Evolutionary conservation across 2,888 invertebrate genomes (phyloP).

Genomic region (Tetheella fluctuosa): DNA sequence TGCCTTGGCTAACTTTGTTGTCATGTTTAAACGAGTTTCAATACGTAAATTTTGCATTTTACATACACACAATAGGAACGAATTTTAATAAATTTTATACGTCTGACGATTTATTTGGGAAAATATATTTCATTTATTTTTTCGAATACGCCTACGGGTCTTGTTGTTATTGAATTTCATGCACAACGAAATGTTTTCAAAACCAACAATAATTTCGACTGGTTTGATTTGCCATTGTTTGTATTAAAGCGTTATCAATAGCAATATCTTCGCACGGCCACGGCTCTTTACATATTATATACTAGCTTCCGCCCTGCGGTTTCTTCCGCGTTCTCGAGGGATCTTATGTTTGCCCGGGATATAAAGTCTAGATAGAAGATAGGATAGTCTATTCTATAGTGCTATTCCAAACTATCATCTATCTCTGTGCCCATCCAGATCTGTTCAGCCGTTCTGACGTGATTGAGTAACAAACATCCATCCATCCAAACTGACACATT

Average conservation of each 20-base stretch:
- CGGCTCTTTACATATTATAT: neutral
- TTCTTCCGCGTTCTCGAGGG: no score
- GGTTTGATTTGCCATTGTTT: neutral
- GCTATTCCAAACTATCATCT: no score
- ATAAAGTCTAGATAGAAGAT: no score
- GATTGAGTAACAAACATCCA: no score
- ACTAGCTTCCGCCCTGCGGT: no score
- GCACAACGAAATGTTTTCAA: neutral
- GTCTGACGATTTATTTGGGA: constrained; percentile 19
- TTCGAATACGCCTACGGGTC: constrained; percentile 19
- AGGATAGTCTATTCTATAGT: no score
- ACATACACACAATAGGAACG: constrained; percentile 18
- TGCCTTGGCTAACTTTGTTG: constrained; percentile 59
- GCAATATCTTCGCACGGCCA: neutral
- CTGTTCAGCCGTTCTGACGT: no score
- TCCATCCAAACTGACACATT: no score
- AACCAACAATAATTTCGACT: neutral
- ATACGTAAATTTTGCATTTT: constrained; percentile 45
- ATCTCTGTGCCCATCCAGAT: no score
- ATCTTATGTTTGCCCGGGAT: no score
- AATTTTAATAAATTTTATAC: constrained; percentile 18
- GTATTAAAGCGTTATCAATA: neutral
- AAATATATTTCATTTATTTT: constrained; percentile 17
- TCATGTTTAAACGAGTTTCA: constrained; percentile 61
- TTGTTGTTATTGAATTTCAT: constrained; percentile 26